phyloP scores from a whole-genome alignment of 2,888 invertebrate genomes.

The Apeira syringaria region DNA sequence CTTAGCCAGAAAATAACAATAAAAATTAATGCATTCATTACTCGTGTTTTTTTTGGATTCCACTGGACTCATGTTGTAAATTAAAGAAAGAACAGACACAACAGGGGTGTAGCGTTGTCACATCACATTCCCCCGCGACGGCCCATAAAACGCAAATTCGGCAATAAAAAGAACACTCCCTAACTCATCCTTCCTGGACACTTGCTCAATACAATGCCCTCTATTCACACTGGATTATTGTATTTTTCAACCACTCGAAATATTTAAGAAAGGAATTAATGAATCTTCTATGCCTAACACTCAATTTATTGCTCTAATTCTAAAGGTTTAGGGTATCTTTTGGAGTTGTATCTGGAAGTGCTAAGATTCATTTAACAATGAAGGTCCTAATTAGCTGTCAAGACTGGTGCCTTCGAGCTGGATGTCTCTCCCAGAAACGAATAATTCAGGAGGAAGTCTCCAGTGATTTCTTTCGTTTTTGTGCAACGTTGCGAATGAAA shows the following conservation, averaged over 20 bases:
- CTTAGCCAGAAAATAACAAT: no score
- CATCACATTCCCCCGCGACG: conserved; percentile 66
- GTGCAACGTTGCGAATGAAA: conserved; percentile 55
- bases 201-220: conserved; percentile 77
- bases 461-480: conserved; percentile 74
- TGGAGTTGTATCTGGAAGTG: conserved; percentile 39
- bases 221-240: conserved; percentile 78
- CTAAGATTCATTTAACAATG: conserved; percentile 79
- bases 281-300: conserved; percentile 47
- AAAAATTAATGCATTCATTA: no score
- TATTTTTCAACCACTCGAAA: conserved; percentile 79
- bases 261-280: conserved; percentile 78
- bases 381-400: conserved; percentile 82
- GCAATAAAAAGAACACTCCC: conserved; percentile 78
- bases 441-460: conserved; percentile 80
- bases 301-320: conserved; percentile 51
- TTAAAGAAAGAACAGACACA: conserved; percentile 48
- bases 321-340: conserved; percentile 39
- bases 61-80: not conserved
- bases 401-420: conserved; percentile 63
- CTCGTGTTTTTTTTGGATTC: no score
- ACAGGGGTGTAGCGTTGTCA: conserved; percentile 67
- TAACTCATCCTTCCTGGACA: conserved; percentile 81
- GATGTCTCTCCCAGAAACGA: conserved; percentile 73
- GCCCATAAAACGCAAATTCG: conserved; percentile 82